Percentiles rank a stretch among this genome's conserved stretches.
Evolutionary conservation across 37 sponge, comb jelly and placozoan genomes (phyloP).

Genomic region (Ianthella basta): DNA sequence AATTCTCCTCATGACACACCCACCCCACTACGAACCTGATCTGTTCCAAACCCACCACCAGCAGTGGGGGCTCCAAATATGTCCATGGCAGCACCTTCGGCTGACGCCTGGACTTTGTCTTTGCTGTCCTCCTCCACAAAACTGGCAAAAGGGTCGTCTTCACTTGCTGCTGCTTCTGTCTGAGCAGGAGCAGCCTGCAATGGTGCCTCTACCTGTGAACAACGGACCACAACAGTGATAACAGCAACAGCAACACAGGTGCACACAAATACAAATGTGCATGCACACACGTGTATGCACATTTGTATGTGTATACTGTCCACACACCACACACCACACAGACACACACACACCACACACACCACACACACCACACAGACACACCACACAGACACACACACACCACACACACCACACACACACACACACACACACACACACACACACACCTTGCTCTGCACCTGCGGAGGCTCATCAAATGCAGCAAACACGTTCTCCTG

Average conservation of each 20-base stretch:
- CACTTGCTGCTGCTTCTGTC: slow-evolving; percentile 6
- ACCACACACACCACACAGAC: no score
- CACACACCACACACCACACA: slow-evolving; percentile 7
- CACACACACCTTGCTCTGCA: background rate
- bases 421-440: background rate
- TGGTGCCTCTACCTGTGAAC: background rate
- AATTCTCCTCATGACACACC: background rate
- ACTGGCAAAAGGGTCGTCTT: slow-evolving; percentile 30
- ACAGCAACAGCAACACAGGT: no score
- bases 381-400: no score
- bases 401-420: slow-evolving; percentile 1
- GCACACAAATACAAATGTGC: background rate
- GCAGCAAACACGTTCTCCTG: slow-evolving; percentile 51
- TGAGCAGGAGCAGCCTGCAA: background rate
- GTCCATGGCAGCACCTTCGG: no score
- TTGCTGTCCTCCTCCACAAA: slow-evolving; percentile 26
- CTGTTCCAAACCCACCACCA: background rate
- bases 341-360: no score
- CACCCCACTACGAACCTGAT: background rate
- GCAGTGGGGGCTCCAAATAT: background rate
- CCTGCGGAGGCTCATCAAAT: slow-evolving; percentile 43
- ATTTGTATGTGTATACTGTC: no score
- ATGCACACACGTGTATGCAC: slow-evolving; percentile 33
- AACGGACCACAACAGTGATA: background rate
- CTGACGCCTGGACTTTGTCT: no score